Percentiles rank a stretch among this genome's conserved stretches.
Conservation (phyloP, 2,113 vertebrate genomes). For the Ictalurus punctatus region DNA sequence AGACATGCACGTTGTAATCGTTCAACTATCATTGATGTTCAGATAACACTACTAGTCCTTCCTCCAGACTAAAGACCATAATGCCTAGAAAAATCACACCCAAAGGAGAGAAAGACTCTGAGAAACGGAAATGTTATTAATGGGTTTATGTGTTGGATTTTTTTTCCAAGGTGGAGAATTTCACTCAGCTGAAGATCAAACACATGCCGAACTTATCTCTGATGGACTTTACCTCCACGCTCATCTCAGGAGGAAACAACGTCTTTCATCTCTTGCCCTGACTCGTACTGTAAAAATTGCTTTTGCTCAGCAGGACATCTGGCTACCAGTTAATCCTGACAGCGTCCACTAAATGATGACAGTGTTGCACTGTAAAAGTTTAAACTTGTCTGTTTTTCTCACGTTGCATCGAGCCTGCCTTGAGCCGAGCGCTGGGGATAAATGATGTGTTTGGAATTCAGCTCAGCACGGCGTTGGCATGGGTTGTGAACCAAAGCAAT, state of each 20-base stretch:
- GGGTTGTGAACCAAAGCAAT: constrained; percentile 46
- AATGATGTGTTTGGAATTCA: constrained; percentile 50
- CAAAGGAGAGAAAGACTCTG: constrained; percentile 8
- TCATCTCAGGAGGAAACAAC: constrained; percentile 28
- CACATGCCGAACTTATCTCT: constrained; percentile 37
- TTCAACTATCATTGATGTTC: not conserved
- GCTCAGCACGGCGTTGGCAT: constrained; percentile 9
- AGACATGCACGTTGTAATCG: not conserved
- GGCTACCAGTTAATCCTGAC: constrained; percentile 3
- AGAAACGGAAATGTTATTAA: constrained; percentile 34
- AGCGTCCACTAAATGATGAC: not conserved
- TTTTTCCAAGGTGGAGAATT: constrained; percentile 45
- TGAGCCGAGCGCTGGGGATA: constrained; percentile 2
- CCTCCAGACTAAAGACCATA: not conserved
- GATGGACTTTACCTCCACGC: constrained; percentile 38
- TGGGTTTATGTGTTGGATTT: constrained; percentile 39
- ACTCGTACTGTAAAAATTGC: not conserved
- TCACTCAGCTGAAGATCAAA: constrained; percentile 57
- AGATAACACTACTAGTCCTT: not conserved
- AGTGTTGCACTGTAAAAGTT: not conserved
- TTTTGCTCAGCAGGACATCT: constrained; percentile 8
- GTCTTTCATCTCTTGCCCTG: constrained; percentile 26
- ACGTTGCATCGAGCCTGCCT: constrained; percentile 1
- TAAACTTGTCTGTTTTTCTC: not conserved
- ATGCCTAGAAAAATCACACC: constrained; percentile 7